phyloP scores from a whole-genome alignment of 64 coral and sea anemone species.

The Porites lutea region DNA sequence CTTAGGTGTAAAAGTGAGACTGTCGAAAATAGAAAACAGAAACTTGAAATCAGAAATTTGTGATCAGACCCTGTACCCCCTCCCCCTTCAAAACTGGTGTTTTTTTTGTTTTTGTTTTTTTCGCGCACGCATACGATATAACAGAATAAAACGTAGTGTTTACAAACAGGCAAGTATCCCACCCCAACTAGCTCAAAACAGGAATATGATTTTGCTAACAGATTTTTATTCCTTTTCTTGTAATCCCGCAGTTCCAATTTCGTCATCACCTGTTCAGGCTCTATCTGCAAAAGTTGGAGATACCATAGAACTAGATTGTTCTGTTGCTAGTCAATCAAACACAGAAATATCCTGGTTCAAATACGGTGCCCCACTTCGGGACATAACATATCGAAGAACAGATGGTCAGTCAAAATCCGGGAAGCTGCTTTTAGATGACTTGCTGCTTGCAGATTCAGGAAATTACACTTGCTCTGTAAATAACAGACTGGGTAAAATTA shows the following conservation, averaged over 20 bases:
- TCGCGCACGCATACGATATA: too few species aligned
- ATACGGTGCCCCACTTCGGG: slow-evolving; percentile 28
- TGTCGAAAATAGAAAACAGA: too few species aligned
- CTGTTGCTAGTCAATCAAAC: not conserved
- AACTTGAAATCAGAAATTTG: too few species aligned
- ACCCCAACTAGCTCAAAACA: too few species aligned
- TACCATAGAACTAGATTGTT: slow-evolving; percentile 9
- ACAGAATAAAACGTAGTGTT: too few species aligned
- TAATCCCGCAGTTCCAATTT: not conserved
- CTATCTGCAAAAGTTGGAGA: slow-evolving; percentile 15
- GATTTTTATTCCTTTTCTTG: not conserved
- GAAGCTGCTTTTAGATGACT: slow-evolving; percentile 23
- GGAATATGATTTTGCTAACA: too few species aligned
- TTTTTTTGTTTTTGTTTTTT: too few species aligned
- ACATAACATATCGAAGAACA: slow-evolving; percentile 29
- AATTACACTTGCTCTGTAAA: slow-evolving; percentile 36
- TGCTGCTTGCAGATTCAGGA: slow-evolving; percentile 60
- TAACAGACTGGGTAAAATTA: not conserved
- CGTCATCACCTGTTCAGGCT: not conserved
- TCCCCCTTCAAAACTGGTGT: too few species aligned
- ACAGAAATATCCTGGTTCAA: slow-evolving; percentile 53
- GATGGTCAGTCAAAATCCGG: not conserved
- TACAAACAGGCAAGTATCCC: too few species aligned
- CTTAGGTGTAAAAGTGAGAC: too few species aligned
- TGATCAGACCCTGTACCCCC: too few species aligned